Percentiles rank a stretch among this genome's conserved stretches.
Evolutionary conservation across 2,113 vertebrate species (phyloP).

Genomic region (Hoplias malabaricus): DNA sequence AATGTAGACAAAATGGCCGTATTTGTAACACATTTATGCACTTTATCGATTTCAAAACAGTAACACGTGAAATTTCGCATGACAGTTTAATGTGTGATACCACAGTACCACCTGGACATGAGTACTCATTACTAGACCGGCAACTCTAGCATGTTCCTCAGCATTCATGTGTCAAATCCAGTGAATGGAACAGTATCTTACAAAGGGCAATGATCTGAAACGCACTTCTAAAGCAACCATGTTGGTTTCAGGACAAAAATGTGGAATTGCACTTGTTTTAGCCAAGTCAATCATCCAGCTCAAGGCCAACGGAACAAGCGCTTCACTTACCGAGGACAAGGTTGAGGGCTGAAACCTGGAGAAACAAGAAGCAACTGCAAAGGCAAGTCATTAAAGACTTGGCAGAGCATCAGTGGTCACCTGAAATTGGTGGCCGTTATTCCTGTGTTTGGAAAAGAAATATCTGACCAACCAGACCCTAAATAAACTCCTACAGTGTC

Average conservation of each 20-base stretch:
- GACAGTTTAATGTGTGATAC: too few relatives aligned
- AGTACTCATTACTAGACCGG: too few relatives aligned
- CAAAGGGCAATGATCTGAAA: not conserved
- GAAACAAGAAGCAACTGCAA: not conserved
- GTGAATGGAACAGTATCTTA: too few relatives aligned
- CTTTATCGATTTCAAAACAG: too few relatives aligned
- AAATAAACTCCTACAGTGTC: too few relatives aligned
- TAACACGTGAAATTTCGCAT: too few relatives aligned
- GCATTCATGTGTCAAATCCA: too few relatives aligned
- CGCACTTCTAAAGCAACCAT: not conserved
- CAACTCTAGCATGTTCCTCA: not conserved
- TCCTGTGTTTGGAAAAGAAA: too few relatives aligned
- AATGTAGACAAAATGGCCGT: too few relatives aligned
- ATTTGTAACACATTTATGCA: too few relatives aligned
- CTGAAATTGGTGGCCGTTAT: not conserved
- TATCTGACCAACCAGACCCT: too few relatives aligned
- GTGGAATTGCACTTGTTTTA: not conserved
- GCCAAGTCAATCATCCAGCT: not conserved
- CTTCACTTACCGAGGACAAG: not conserved
- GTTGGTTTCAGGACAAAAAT: not conserved
- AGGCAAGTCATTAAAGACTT: not conserved
- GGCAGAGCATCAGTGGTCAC: not conserved
- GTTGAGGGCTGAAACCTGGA: not conserved
- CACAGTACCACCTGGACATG: too few relatives aligned
- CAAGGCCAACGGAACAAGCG: not conserved